Percentiles rank a stretch among this genome's conserved stretches.
These are phyloP conservation scores for Sapayoa aenigma DNA, from an alignment of 2,113 vertebrate genomes.

Conservation along the genomic window DNA sequence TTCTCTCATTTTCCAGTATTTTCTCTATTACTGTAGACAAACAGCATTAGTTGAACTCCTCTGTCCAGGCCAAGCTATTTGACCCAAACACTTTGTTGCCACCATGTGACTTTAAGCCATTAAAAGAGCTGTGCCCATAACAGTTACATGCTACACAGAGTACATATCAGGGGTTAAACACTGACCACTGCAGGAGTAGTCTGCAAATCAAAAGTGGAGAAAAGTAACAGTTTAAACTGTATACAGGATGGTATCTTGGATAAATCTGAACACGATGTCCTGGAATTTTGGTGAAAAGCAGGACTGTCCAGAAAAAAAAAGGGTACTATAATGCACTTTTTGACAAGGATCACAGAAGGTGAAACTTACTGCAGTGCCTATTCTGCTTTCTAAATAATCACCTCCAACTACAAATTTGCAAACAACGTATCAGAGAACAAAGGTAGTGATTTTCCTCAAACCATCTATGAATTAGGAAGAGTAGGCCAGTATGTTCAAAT, in stretches of 20 bases:
- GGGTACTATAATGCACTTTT: background rate
- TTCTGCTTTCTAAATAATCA: background rate
- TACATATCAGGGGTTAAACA: background rate
- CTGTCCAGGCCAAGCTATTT: background rate
- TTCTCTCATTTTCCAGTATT: background rate
- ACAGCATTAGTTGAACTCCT: background rate
- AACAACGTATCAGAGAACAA: background rate
- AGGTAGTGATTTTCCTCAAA: background rate
- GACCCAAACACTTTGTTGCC: background rate
- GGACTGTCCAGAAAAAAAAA: background rate
- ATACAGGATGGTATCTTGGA: rapidly evolving
- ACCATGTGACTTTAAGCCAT: rapidly evolving
- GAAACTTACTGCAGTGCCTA: background rate
- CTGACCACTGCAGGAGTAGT: background rate
- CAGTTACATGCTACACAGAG: background rate
- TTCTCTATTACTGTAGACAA: background rate
- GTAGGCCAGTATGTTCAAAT: background rate
- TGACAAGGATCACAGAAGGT: background rate
- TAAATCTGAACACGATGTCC: background rate
- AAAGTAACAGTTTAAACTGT: background rate
- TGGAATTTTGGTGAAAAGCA: background rate
- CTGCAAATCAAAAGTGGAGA: background rate
- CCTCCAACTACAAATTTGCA: background rate
- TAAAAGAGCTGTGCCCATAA: background rate
- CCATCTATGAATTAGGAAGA: background rate